phyloP scores from a whole-genome alignment of 2,888 invertebrate genomes.

The Lepeophtheirus nordmannii region DNA sequence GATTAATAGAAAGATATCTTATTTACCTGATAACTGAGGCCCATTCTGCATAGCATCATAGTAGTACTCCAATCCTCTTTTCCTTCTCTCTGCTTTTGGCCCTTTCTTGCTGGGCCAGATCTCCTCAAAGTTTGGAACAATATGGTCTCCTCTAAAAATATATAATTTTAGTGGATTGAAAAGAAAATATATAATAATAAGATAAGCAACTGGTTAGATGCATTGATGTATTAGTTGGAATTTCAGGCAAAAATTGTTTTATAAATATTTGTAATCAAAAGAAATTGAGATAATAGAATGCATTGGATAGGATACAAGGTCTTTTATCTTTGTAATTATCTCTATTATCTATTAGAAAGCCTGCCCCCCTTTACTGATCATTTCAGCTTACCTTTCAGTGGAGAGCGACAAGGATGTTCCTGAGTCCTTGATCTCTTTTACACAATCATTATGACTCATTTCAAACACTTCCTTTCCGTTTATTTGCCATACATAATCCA shows the following conservation, averaged over 20 bases:
- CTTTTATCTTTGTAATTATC: no score
- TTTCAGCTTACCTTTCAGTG: constrained; percentile 15
- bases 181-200: no score
- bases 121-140: constrained; percentile 22
- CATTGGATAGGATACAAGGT: no score
- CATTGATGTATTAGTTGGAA: neutral
- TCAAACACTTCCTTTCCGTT: constrained; percentile 23
- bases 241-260: neutral
- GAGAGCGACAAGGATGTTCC: constrained; percentile 9
- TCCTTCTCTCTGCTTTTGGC: neutral
- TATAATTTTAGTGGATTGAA: no score
- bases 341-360: no score
- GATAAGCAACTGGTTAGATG: no score
- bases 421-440: constrained; percentile 14
- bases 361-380: no score
- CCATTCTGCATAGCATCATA: constrained; percentile 20
- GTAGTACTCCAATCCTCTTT: constrained; percentile 22
- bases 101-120: constrained; percentile 18
- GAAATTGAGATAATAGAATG: no score
- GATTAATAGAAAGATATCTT: neutral
- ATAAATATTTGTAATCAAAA: no score
- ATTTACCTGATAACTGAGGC: constrained; percentile 13
- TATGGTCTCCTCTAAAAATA: constrained; percentile 22
- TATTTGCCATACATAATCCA: constrained; percentile 20
- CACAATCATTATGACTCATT: constrained; percentile 15